A percentile compares a stretch with the other conserved stretches of the same genome.
Evolutionary conservation across 37 sponge, comb jelly and placozoan species (phyloP).

Genomic region (Beroe forskalii): DNA sequence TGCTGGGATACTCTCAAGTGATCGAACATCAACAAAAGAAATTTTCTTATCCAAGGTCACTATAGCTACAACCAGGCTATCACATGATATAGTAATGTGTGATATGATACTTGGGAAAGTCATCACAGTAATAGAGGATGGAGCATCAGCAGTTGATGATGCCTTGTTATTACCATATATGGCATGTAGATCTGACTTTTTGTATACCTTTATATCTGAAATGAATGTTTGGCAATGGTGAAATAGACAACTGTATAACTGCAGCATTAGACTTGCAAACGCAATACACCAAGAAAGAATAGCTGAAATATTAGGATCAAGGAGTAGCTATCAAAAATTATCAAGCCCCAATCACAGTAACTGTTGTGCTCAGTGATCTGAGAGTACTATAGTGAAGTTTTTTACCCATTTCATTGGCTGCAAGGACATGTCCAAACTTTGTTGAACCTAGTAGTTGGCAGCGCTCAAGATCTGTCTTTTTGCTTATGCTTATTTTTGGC

Average conservation of each 20-base stretch:
- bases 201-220: constrained; percentile 32
- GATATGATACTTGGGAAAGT: not conserved
- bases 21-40: constrained; percentile 21
- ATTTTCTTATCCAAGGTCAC: constrained; percentile 15
- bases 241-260: no score
- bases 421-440: constrained; percentile 40
- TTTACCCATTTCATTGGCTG: not conserved
- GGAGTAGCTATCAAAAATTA: no score
- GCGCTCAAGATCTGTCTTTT: not conserved
- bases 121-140: not conserved
- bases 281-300: no score
- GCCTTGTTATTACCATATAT: constrained; percentile 9
- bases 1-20: constrained; percentile 5
- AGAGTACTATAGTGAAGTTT: not conserved
- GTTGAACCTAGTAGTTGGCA: not conserved
- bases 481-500: constrained; percentile 18
- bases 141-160: not conserved
- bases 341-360: no score
- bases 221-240: no score
- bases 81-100: constrained; percentile 5
- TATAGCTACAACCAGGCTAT: not conserved
- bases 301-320: no score
- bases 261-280: no score
- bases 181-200: not conserved
- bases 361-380: no score